These are phyloP conservation scores for Carabus problematicus DNA, from an alignment of 2,888 invertebrate species.

Conservation along the genomic window DNA sequence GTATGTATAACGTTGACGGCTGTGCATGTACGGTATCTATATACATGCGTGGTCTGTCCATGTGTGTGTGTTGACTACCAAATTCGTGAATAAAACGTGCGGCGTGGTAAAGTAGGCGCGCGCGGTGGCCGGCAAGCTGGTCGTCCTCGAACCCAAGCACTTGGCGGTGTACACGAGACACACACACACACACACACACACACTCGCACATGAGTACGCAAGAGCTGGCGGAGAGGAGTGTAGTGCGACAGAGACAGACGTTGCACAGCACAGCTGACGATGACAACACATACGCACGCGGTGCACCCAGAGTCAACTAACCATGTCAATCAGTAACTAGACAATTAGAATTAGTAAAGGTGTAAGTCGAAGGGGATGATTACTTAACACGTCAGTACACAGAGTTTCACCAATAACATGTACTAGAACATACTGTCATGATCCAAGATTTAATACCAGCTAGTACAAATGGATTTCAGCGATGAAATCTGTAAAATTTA, in stretches of 20 bases:
- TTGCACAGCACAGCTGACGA: constrained; percentile 16
- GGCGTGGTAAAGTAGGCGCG: constrained; percentile 25
- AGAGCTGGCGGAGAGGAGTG: too few relatives aligned
- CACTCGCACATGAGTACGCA: too few relatives aligned
- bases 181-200: too few relatives aligned
- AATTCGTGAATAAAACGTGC: constrained; percentile 13
- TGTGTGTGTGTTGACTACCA: neutral
- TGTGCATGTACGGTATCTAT: neutral
- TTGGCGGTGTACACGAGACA: too few relatives aligned
- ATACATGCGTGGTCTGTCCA: neutral
- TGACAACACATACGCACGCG: constrained; percentile 17
- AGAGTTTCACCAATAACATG: too few relatives aligned
- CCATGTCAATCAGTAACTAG: constrained; percentile 1
- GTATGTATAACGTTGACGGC: neutral
- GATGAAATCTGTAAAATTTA: too few relatives aligned
- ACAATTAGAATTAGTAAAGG: neutral
- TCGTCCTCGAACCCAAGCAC: constrained; percentile 27
- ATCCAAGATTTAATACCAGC: too few relatives aligned
- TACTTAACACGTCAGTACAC: too few relatives aligned
- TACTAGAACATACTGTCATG: too few relatives aligned
- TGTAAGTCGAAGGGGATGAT: neutral
- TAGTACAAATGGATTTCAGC: too few relatives aligned
- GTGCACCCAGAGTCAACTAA: neutral
- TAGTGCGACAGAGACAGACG: too few relatives aligned
- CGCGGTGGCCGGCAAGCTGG: constrained; percentile 13